A percentile compares a stretch with the other conserved stretches of the same genome.
phyloP scores from a whole-genome alignment of 2,888 invertebrate genomes.

The Danaus chrysippus region DNA sequence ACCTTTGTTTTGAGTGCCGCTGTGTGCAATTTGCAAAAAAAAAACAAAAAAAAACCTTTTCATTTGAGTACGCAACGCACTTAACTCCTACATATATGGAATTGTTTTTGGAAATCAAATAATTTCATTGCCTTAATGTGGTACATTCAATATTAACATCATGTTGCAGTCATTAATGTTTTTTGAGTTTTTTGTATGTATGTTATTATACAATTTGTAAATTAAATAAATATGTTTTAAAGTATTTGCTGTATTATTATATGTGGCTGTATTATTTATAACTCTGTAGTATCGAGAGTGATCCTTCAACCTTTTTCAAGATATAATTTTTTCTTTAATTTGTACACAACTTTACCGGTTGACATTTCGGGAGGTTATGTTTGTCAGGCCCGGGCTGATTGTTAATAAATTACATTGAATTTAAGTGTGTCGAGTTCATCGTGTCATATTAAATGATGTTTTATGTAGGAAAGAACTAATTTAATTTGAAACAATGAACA shows the following conservation, averaged over 20 bases:
- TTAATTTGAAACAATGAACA: neutral
- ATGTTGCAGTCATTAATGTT: too few species aligned
- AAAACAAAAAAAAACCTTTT: conserved; percentile 35
- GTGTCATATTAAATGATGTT: too few species aligned
- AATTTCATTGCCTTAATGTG: neutral
- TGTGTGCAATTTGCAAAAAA: conserved; percentile 33
- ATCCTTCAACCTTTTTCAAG: too few species aligned
- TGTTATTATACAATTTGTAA: too few species aligned
- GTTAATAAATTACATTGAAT: conserved; percentile 15
- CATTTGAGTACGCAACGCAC: conserved; percentile 33
- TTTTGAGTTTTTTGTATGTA: too few species aligned
- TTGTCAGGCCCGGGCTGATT: conserved; percentile 32
- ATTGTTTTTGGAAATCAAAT: conserved; percentile 6
- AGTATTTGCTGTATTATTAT: conserved; percentile 18
- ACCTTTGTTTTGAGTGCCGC: conserved; percentile 57
- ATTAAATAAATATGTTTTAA: conserved; percentile 17
- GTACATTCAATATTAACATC: neutral
- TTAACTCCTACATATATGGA: conserved; percentile 20
- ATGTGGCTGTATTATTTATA: conserved; percentile 26
- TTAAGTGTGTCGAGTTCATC: too few species aligned
- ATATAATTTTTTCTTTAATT: conserved; percentile 41
- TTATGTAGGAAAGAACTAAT: too few species aligned
- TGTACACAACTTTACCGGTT: conserved; percentile 43
- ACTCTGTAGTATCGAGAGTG: too few species aligned
- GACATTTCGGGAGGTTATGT: conserved; percentile 43